Percentiles rank a stretch among this genome's conserved stretches.
Evolutionary conservation across 2,797 vertebrate species (phyloP).

Genomic region (Gouania willdenowi): DNA sequence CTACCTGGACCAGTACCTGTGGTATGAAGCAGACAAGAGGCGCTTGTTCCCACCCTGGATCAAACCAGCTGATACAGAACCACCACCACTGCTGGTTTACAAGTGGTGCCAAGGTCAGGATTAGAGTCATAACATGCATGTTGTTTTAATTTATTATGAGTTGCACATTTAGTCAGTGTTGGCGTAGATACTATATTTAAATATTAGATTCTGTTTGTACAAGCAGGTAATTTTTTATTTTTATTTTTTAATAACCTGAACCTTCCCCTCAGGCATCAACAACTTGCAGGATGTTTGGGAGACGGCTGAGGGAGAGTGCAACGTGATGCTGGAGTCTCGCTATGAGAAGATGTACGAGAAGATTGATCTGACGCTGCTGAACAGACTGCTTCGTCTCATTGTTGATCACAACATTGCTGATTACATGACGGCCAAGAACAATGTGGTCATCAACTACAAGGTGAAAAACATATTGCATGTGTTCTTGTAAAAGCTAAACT

Average conservation of each 20-base stretch:
- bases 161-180: no score
- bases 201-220: no score
- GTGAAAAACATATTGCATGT: slow-evolving; percentile 66
- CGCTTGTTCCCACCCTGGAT: slow-evolving; percentile 98
- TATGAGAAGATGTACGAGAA: slow-evolving; percentile 99
- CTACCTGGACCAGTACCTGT: slow-evolving; percentile 97
- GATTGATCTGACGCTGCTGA: slow-evolving; percentile 96
- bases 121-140: no score
- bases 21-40: slow-evolving; percentile 98
- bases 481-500: neutral
- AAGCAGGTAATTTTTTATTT: no score
- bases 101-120: slow-evolving; percentile 97
- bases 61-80: slow-evolving; percentile 98
- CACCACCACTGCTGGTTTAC: slow-evolving; percentile 94
- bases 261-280: slow-evolving; percentile 84
- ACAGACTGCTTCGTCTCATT: slow-evolving; percentile 95
- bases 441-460: slow-evolving; percentile 99
- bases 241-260: neutral
- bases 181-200: no score
- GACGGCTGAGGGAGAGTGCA: slow-evolving; percentile 95
- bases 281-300: slow-evolving; percentile 99
- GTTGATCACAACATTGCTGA: slow-evolving; percentile 99
- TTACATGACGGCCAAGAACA: slow-evolving; percentile 99
- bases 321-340: slow-evolving; percentile 97
- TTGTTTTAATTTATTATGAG: no score